A percentile compares a stretch with the other conserved stretches of the same genome.
Evolutionary conservation across 2,888 invertebrate species (phyloP).

Genomic region (Luffia ferchaultella): DNA sequence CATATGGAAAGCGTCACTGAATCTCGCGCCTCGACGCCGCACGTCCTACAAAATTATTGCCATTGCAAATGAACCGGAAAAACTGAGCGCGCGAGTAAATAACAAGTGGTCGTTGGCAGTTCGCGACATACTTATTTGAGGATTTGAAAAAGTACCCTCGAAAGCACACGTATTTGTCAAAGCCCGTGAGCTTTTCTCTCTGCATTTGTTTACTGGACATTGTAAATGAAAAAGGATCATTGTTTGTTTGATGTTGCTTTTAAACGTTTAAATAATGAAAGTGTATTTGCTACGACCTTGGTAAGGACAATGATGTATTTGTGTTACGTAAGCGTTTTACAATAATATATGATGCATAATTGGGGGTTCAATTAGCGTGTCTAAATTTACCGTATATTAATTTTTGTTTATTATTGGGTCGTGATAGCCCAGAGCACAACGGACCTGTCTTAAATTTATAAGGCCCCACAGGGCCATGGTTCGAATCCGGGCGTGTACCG

Average conservation of each 20-base stretch:
- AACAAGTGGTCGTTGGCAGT: neutral
- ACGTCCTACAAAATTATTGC: neutral
- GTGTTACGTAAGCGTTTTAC: too few species aligned
- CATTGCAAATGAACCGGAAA: neutral
- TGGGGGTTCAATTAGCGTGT: too few species aligned
- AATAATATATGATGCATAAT: too few species aligned
- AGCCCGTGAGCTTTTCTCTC: neutral
- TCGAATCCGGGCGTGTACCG: too few species aligned
- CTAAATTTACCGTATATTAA: too few species aligned
- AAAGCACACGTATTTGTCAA: neutral
- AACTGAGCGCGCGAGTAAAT: neutral
- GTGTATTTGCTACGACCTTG: too few species aligned
- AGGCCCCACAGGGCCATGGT: too few species aligned
- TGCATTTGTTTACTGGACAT: neutral
- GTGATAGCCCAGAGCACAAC: too few species aligned
- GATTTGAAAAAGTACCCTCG: neutral
- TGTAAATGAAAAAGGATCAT: neutral
- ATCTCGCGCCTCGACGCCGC: neutral
- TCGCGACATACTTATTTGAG: neutral
- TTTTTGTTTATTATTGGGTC: too few species aligned
- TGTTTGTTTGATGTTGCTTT: neutral
- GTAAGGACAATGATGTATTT: too few species aligned
- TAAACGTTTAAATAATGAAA: neutral
- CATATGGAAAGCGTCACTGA: neutral
- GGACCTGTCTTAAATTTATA: too few species aligned